Evolutionary conservation across 2,113 vertebrate genomes (phyloP), one percentile per base, ranked within the genome.

Genomic region (Corvus moneduloides): DNA sequence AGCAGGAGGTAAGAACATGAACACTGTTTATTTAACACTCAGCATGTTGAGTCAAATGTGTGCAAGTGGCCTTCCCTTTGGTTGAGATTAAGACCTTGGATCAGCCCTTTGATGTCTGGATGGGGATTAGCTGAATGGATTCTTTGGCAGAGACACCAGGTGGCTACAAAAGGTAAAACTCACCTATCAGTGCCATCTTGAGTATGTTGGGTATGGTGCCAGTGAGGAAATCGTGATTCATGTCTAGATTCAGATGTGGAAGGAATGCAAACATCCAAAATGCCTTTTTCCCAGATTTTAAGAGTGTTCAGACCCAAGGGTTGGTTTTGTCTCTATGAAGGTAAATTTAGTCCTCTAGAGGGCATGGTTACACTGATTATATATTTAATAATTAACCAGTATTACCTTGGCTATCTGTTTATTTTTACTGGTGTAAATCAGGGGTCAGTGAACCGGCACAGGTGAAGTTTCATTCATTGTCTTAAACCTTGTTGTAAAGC

Each of bases 291-390:
- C 44, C 32, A 58, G 5, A 43, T 61, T 49, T 76, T 63, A 35
- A 9, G 69, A 44, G 11, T 27, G 28, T 69, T 78, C 49, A 48
- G 37, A 56, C 58, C 80, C 69, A 82, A 63, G 49, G 69, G 32
- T n/a, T 86, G 62, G 37, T 59, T 95, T 81, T 89, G 88, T 64
- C 69, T 78, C 83, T 52, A 71, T 48, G 85, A 93, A 94, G 61
- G 91, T 96, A 94, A 94, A 62, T 39, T 95, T 95, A 94, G 90
- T 95, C 96, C 96, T 96, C 93, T 94, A 96, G 92, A 97, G 96
- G 96, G 94, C 96, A 97, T 96, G 94, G 92, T 96, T 96, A 96
- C 94, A 90, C 94, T 95, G 94, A 93, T 92, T 94, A 96, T 96
- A 94, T 97, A 89, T 95, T 94, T 96, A 94, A 95, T 96, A 96